A percentile compares a stretch with the other conserved stretches of the same genome.
Evolutionary conservation across 2,797 vertebrate genomes (phyloP).

Genomic region (Melanotaenia maccullochi): DNA sequence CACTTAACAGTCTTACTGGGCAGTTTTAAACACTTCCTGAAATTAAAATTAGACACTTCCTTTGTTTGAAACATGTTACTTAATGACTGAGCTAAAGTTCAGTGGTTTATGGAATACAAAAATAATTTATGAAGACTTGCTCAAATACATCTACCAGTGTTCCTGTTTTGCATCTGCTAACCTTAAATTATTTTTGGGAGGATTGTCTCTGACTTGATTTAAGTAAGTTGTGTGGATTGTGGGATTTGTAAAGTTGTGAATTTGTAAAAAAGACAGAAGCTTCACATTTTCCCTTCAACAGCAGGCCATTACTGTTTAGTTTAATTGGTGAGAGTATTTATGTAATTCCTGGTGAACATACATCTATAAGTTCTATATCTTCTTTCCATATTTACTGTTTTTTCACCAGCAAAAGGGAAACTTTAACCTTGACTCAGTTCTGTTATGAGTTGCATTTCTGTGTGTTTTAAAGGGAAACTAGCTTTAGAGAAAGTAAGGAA

Average conservation of each 20-base stretch:
- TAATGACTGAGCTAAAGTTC: not conserved
- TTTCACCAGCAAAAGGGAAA: constrained; percentile 14
- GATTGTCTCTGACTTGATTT: too few relatives aligned
- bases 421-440: constrained; percentile 1
- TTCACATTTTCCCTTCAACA: not conserved
- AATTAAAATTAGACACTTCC: constrained; percentile 42
- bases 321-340: constrained; percentile 3
- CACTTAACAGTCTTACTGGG: not conserved
- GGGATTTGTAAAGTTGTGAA: constrained; percentile 1
- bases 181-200: too few relatives aligned
- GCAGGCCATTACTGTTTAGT: not conserved
- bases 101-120: constrained; percentile 5
- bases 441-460: constrained; percentile 8
- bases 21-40: constrained; percentile 48
- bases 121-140: not conserved
- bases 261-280: not conserved
- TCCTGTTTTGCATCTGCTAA: too few relatives aligned
- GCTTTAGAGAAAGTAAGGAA: constrained; percentile 55
- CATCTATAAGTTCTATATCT: not conserved
- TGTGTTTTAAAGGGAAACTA: constrained; percentile 41
- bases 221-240: not conserved
- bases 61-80: constrained; percentile 2
- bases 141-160: not conserved
- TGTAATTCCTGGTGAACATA: not conserved
- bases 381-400: not conserved